These are phyloP conservation scores for Campaea margaritaria DNA, from an alignment of 2,888 invertebrate genomes.

Conservation along the genomic window DNA sequence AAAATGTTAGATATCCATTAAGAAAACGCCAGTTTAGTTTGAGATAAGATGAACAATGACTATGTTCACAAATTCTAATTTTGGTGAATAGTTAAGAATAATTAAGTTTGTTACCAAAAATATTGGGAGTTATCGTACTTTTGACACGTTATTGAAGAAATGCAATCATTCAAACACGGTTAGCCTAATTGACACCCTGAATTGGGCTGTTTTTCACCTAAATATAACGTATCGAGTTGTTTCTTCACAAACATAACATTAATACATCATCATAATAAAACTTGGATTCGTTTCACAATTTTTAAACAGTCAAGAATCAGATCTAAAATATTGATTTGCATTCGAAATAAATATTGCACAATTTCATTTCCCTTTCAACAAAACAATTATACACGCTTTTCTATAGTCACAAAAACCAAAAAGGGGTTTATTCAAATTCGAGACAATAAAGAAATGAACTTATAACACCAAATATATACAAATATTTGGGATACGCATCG, in stretches of 20 bases:
- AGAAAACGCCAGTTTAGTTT: too few relatives aligned
- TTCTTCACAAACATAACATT: not conserved
- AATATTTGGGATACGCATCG: constrained; percentile 25
- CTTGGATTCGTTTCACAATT: not conserved
- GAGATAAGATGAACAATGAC: too few relatives aligned
- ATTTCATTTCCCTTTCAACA: not conserved
- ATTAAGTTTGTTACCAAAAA: too few relatives aligned
- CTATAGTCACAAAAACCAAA: not conserved
- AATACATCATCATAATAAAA: not conserved
- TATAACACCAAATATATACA: constrained; percentile 29
- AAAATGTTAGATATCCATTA: too few relatives aligned
- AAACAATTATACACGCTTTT: not conserved
- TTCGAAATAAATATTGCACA: constrained; percentile 19
- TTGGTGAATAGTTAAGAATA: too few relatives aligned
- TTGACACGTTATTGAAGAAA: too few relatives aligned
- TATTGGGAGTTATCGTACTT: too few relatives aligned
- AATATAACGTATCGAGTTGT: constrained; percentile 18
- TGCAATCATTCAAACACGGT: not conserved
- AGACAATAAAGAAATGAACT: constrained; percentile 7
- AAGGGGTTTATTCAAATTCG: constrained; percentile 3
- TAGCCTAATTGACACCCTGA: constrained; percentile 16
- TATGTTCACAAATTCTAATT: too few relatives aligned
- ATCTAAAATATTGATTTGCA: constrained; percentile 5
- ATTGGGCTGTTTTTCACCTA: constrained; percentile 18
- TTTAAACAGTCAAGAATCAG: constrained; percentile 8